Percentiles rank a stretch among this genome's conserved stretches.
These are phyloP conservation scores for Amphiura filiformis DNA, from an alignment of 35 echinoderm and acorn worm genomes.

Conservation along the genomic window DNA sequence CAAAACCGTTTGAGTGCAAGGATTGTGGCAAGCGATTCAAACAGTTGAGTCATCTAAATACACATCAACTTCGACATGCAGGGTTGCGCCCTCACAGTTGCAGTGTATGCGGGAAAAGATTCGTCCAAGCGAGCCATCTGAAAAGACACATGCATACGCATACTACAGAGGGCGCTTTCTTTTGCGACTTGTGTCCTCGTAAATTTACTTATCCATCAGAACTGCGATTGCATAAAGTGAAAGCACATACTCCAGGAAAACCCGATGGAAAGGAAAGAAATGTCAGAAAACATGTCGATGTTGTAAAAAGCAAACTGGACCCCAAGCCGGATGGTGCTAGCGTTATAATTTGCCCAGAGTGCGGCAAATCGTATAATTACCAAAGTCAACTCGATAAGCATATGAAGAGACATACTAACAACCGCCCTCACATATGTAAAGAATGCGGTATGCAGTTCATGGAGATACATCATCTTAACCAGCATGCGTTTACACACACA, in stretches of 20 bases:
- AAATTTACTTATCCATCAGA: neutral
- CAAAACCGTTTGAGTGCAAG: conserved; percentile 49
- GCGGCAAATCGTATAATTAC: conserved; percentile 28
- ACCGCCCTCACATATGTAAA: conserved; percentile 32
- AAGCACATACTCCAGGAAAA: neutral
- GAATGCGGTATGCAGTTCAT: conserved; percentile 55
- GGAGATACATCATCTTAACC: conserved; percentile 19
- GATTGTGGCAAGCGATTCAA: conserved; percentile 59
- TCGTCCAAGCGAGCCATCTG: conserved; percentile 31
- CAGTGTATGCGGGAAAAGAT: conserved; percentile 19
- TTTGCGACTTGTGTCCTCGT: neutral
- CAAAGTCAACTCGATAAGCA: conserved; percentile 30
- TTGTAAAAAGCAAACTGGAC: neutral
- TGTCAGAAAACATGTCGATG: neutral
- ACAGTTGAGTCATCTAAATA: conserved; percentile 58
- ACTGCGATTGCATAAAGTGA: neutral
- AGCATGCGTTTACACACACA: conserved; percentile 42
- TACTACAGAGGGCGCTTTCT: neutral
- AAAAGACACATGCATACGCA: conserved; percentile 31
- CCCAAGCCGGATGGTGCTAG: neutral
- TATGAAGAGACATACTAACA: conserved; percentile 39
- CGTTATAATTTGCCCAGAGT: conserved; percentile 3
- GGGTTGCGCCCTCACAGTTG: conserved; percentile 31
- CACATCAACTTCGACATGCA: conserved; percentile 29
- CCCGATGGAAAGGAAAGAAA: neutral